These are phyloP conservation scores for Astyanax mexicanus DNA, from an alignment of 2,797 vertebrate genomes.

Conservation along the genomic window DNA sequence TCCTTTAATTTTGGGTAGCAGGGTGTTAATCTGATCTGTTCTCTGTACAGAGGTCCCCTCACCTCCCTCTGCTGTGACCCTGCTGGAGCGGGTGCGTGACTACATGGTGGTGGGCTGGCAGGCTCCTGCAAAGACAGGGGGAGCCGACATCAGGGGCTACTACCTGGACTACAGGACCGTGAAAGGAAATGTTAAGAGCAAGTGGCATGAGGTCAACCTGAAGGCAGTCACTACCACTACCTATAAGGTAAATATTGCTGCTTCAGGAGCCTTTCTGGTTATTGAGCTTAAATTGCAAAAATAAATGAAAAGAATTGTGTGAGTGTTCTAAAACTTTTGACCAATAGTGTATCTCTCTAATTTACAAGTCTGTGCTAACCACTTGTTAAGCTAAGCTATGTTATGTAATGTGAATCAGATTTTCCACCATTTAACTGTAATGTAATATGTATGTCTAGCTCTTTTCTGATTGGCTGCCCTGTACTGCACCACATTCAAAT, in stretches of 20 bases:
- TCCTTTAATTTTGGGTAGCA: background rate
- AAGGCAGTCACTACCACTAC: conserved; percentile 85
- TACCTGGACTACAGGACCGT: conserved; percentile 94
- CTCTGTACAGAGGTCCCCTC: conserved; percentile 81
- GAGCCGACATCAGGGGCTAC: conserved; percentile 91
- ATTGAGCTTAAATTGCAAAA: no score
- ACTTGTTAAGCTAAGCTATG: no score
- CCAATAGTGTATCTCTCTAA: no score
- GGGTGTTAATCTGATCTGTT: conserved; percentile 17
- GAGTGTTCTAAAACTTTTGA: no score
- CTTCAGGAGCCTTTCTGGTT: background rate
- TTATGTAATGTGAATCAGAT: no score
- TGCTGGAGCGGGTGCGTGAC: conserved; percentile 89
- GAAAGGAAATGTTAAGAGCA: conserved; percentile 79
- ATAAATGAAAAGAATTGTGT: no score
- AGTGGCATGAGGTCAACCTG: conserved; percentile 92
- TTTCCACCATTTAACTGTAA: no score
- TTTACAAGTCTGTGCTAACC: no score
- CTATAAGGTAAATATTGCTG: conserved; percentile 85
- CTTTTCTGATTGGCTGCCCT: no score
- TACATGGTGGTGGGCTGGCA: conserved; percentile 92
- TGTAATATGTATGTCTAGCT: no score
- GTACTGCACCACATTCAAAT: no score
- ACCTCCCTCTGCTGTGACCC: conserved; percentile 81
- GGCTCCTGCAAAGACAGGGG: conserved; percentile 82